phyloP scores from a whole-genome alignment of 2,888 invertebrate genomes.

The Frankliniella fusca region DNA sequence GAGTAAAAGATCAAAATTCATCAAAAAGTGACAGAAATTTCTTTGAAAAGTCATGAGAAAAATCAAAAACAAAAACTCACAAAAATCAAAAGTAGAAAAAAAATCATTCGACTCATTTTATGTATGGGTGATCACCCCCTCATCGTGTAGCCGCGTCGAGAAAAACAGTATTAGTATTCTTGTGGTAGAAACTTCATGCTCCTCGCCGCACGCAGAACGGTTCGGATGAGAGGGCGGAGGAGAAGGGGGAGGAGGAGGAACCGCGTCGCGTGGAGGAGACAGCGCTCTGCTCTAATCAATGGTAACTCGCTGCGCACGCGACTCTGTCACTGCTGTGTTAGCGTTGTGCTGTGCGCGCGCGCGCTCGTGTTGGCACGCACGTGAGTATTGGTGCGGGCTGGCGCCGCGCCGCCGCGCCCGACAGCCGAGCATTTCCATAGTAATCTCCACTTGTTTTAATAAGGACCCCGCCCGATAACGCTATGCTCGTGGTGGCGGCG shows the following conservation, averaged over 20 bases:
- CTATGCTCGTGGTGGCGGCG: neutral
- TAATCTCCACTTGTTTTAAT: constrained; percentile 26
- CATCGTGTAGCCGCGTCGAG: neutral
- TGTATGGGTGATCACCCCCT: no score
- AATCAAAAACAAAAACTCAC: no score
- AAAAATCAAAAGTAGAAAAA: no score
- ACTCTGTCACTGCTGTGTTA: neutral
- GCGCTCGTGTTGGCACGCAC: neutral
- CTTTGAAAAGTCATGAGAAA: no score
- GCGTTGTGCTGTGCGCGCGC: neutral
- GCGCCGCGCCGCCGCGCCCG: neutral
- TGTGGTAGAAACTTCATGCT: no score
- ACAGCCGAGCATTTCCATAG: constrained; percentile 7
- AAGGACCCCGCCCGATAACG: constrained; percentile 5
- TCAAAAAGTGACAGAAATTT: no score
- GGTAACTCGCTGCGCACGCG: constrained; percentile 7
- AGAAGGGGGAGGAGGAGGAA: neutral
- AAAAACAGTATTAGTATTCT: neutral
- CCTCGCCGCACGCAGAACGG: no score
- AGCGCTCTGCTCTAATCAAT: neutral
- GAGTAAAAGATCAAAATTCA: no score
- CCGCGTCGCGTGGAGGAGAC: neutral
- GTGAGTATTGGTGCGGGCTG: neutral
- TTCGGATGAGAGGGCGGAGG: neutral
- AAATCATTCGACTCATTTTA: no score